Base-by-base conservation (phyloP, 2,888 invertebrate genomes). In the Drosophila putrida region DNA sequence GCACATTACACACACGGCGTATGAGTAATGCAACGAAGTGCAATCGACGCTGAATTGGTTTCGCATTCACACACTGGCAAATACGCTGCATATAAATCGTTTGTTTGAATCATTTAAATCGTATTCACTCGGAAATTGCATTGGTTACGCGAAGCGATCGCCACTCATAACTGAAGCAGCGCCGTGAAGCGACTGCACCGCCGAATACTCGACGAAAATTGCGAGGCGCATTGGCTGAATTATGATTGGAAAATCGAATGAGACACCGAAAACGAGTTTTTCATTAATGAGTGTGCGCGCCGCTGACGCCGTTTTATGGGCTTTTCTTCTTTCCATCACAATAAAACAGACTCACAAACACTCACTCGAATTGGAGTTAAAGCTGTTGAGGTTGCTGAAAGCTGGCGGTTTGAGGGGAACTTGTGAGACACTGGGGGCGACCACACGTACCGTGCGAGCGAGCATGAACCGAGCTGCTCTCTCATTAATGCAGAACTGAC, bases 401-500 rank as follows among this genome's bases (percentile, higher is more conserved):
- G 9, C 13, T 11, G 9, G 33, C 11, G n/a, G 41, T 10, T n/a
- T 5, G 31, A 35, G 33, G 54, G 28, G 31, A 11, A 28, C 39
- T 31, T 31, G 36, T 25, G 11, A 44, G 74, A 55, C 50, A 64
- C 66, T 72, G 71, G 59, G 64, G 82, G 59, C 87, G 88, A 87
- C 71, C 89, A 87, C 85, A 87, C 84, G 78, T 74, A 81, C 65
- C 88, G 88, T 80, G 76, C 80, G 67, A 76, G 74, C 81, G 69
- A 66, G 57, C 76, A 70, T 74, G 83, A 88, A 85, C 88, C 83
- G 80, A 82, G 76, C 85, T 89, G 86, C 90, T 89, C 90, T 91
- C 91, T 91, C 91, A 90, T 90, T 91, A 90, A 92, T 91, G 90
- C 85, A 88, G 90, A 91, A 91, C 91, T 91, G 88, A 92, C 88